Evolutionary conservation across 2,113 vertebrate species (phyloP).

Genomic region (Pipa parva): DNA sequence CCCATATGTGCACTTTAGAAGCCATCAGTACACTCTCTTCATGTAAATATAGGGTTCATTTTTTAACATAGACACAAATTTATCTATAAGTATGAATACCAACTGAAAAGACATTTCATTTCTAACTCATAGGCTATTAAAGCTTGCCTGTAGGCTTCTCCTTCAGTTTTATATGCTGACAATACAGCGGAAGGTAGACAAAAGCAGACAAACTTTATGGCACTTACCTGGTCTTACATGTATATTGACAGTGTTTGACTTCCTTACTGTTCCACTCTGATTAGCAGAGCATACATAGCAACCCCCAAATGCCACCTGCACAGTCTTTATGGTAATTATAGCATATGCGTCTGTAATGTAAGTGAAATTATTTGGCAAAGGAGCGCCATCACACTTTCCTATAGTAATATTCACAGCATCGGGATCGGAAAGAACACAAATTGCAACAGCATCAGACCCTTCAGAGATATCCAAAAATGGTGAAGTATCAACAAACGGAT

Average conservation of each 20-base stretch:
- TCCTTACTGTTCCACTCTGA: constrained; percentile 49
- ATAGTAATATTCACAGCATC: constrained; percentile 68
- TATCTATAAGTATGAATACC: no score
- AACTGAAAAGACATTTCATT: no score
- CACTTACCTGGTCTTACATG: constrained; percentile 68
- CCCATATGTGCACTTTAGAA: no score
- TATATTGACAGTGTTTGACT: constrained; percentile 52
- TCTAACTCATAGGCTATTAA: no score
- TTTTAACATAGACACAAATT: no score
- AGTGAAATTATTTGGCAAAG: constrained; percentile 63
- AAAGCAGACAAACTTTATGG: no score
- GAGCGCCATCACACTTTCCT: constrained; percentile 61
- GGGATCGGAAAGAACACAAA: constrained; percentile 84
- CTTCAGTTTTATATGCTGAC: no score
- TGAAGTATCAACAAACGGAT: constrained; percentile 72
- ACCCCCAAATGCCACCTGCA: constrained; percentile 69
- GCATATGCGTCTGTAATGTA: constrained; percentile 70
- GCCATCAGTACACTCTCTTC: no score
- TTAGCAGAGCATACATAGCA: constrained; percentile 79
- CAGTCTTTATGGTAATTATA: constrained; percentile 70
- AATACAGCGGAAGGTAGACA: no score
- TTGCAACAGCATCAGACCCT: constrained; percentile 67
- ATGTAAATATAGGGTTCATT: no score
- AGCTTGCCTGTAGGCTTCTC: no score
- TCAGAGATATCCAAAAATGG: constrained; percentile 64